Percentiles rank a stretch among this genome's conserved stretches.
These are phyloP conservation scores for Acronicta leporina DNA, from an alignment of 2,888 invertebrate species.

Conservation along the genomic window DNA sequence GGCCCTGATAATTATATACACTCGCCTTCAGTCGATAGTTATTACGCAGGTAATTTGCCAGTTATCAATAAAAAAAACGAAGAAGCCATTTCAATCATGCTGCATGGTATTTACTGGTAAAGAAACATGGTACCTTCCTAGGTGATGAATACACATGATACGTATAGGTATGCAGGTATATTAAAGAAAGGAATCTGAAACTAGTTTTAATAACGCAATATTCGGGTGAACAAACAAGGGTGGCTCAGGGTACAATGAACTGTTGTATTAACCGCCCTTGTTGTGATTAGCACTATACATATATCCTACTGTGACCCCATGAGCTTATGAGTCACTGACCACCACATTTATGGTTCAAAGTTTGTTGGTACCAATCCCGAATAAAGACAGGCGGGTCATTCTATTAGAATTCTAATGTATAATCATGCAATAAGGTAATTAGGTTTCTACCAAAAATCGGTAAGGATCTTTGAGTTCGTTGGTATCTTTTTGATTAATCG, in stretches of 20 bases:
- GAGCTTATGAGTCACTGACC: slow-evolving; percentile 17
- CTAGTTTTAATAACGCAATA: not conserved
- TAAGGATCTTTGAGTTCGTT: no score
- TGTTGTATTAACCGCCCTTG: slow-evolving; percentile 7
- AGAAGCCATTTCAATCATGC: not conserved
- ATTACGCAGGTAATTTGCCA: slow-evolving; percentile 13
- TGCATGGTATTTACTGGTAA: no score
- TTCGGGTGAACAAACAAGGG: slow-evolving; percentile 28
- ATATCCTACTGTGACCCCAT: slow-evolving; percentile 24
- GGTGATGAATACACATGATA: no score
- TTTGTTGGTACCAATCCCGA: slow-evolving; percentile 19
- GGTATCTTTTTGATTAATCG: no score
- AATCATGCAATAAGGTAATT: no score
- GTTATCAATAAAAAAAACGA: slow-evolving; percentile 10
- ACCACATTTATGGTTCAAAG: slow-evolving; percentile 13
- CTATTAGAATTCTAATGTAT: no score
- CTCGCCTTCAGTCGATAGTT: slow-evolving; percentile 39
- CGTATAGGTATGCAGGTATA: no score
- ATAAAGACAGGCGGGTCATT: not conserved
- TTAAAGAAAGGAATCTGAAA: no score
- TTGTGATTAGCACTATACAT: slow-evolving; percentile 29
- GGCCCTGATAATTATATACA: slow-evolving; percentile 40
- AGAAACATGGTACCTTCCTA: no score
- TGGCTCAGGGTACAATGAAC: slow-evolving; percentile 23
- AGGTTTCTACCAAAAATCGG: no score